phyloP scores from a whole-genome alignment of 2,113 vertebrate genomes.

The Motacilla alba region DNA sequence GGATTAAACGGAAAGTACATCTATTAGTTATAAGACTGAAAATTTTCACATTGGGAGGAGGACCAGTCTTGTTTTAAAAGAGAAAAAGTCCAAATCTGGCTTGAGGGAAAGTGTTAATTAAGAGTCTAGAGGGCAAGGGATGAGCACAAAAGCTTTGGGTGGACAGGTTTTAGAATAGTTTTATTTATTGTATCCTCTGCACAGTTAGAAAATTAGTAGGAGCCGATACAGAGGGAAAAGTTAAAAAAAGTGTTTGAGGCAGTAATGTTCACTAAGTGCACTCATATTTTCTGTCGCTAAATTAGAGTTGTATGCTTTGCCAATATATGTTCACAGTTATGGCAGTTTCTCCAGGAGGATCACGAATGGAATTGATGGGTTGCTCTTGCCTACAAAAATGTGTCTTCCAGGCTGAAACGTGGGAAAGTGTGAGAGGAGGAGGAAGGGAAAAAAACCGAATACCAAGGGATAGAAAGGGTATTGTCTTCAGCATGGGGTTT shows the following conservation, averaged over 20 bases:
- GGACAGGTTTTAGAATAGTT: neutral
- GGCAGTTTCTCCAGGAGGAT: neutral
- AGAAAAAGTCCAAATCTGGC: neutral
- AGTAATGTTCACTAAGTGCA: neutral
- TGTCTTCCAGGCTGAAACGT: neutral
- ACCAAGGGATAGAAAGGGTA: neutral
- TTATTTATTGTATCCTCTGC: neutral
- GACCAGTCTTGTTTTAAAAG: neutral
- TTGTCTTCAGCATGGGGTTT: rapidly evolving
- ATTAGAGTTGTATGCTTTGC: neutral
- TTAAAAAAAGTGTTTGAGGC: neutral
- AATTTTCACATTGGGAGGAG: neutral
- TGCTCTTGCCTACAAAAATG: neutral
- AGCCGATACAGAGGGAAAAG: neutral
- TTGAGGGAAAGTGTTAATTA: neutral
- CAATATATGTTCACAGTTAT: neutral
- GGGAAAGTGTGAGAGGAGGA: neutral
- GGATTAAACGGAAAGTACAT: neutral
- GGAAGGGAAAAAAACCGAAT: rapidly evolving
- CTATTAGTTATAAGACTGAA: neutral
- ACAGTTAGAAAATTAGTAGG: neutral
- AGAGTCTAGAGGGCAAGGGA: neutral
- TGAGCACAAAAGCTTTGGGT: neutral
- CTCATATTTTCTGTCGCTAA: neutral
- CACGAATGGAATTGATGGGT: neutral